Evolutionary conservation across 2,888 invertebrate genomes (phyloP).

Genomic region (Agrotis puta): DNA sequence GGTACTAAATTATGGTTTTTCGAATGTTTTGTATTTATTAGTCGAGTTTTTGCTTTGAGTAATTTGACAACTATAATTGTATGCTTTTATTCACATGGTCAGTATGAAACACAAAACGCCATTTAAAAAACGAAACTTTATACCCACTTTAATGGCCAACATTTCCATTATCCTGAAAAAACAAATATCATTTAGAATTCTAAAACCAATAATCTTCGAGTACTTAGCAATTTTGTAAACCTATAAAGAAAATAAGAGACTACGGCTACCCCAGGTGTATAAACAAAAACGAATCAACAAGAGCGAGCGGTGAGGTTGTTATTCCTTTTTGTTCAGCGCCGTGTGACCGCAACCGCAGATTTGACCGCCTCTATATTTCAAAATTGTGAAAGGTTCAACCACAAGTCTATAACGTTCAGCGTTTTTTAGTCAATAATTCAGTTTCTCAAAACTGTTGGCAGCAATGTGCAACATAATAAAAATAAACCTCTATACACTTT

Average conservation of each 20-base stretch:
- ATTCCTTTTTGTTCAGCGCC: constrained; percentile 44
- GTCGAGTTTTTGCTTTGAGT: constrained; percentile 2
- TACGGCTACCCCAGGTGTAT: constrained; percentile 29
- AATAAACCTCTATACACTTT: neutral
- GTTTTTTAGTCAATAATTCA: constrained; percentile 32
- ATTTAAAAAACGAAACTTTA: neutral
- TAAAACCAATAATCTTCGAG: neutral
- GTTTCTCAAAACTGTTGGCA: constrained; percentile 16
- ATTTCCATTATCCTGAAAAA: neutral
- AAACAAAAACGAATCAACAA: constrained; percentile 59
- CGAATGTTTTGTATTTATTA: constrained; percentile 17
- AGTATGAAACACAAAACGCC: neutral
- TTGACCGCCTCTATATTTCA: constrained; percentile 36
- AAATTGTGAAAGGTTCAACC: constrained; percentile 49
- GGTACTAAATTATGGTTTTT: constrained; percentile 24
- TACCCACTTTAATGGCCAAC: neutral
- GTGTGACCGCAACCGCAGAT: constrained; percentile 33
- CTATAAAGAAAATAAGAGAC: constrained; percentile 5
- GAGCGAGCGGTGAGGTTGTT: constrained; percentile 29
- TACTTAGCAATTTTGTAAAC: neutral
- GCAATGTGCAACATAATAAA: constrained; percentile 9
- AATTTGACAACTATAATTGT: neutral
- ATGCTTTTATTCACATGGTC: neutral
- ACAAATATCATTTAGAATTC: neutral
- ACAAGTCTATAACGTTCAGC: constrained; percentile 22